Evolutionary conservation across 2,113 vertebrate species (phyloP).

Genomic region (Ranitomeya variabilis): DNA sequence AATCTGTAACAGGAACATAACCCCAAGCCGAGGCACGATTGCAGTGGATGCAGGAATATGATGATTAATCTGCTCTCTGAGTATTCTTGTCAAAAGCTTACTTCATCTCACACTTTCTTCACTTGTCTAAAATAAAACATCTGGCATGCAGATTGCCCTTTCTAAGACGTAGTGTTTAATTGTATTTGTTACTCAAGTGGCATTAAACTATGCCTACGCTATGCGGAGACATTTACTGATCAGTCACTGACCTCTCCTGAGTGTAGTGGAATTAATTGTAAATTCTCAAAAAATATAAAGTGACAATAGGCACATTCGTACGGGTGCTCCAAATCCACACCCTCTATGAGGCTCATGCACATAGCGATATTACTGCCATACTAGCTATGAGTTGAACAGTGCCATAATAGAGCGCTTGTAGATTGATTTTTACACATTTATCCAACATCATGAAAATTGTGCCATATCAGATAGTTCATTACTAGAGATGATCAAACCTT

Average conservation of each 20-base stretch:
- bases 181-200: conserved; percentile 68
- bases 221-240: background rate
- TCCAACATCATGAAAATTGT: too few relatives aligned
- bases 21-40: conserved; percentile 70
- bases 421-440: too few relatives aligned
- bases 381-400: background rate
- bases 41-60: conserved; percentile 69
- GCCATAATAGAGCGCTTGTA: background rate
- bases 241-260: background rate
- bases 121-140: conserved; percentile 83
- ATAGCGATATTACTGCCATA: background rate
- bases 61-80: conserved; percentile 84
- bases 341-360: background rate
- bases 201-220: conserved; percentile 60
- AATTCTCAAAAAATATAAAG: background rate
- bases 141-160: conserved; percentile 76
- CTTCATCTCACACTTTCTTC: conserved; percentile 84
- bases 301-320: background rate
- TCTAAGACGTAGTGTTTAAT: conserved; percentile 76
- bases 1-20: conserved; percentile 29
- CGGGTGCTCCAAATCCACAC: background rate
- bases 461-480: too few relatives aligned
- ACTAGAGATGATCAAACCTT: too few relatives aligned
- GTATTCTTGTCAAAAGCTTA: conserved; percentile 85
- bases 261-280: background rate